phyloP scores from a whole-genome alignment of 2,113 vertebrate genomes.

The Psammodynastes pulverulentus region DNA sequence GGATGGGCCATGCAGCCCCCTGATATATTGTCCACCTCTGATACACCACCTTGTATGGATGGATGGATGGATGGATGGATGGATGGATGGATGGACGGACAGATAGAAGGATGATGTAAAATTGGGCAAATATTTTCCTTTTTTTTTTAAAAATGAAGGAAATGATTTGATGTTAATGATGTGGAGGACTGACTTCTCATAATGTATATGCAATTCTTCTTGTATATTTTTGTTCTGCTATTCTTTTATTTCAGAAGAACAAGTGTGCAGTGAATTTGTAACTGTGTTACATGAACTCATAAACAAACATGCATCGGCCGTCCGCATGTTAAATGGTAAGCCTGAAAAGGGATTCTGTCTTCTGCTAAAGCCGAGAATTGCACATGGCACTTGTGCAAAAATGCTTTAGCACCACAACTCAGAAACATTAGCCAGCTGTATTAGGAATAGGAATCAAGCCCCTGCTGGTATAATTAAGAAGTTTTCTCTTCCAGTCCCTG shows the following conservation, averaged over 20 bases:
- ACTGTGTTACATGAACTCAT: neutral
- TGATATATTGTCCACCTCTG: neutral
- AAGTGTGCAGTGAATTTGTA: neutral
- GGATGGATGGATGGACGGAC: fast-evolving
- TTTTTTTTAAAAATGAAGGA: neutral
- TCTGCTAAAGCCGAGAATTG: constrained; percentile 23
- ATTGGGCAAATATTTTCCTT: neutral
- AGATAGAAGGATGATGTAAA: too few species aligned
- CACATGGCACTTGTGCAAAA: constrained; percentile 28
- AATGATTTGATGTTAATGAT: neutral
- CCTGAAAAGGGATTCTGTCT: neutral
- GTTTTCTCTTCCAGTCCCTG: constrained; percentile 67
- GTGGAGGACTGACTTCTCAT: neutral
- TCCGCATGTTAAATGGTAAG: neutral
- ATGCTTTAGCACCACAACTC: constrained; percentile 49
- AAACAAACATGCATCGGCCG: neutral
- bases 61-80: neutral
- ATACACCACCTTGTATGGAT: neutral
- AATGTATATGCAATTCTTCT: neutral
- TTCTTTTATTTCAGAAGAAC: neutral
- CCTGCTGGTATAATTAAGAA: constrained; percentile 71
- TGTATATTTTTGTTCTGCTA: neutral
- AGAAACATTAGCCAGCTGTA: constrained; percentile 48
- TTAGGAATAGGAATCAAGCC: constrained; percentile 69
- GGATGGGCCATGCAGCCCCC: neutral